Base-by-base conservation (phyloP, 2,113 vertebrate genomes). In the Orientallactaga bullata region DNA sequence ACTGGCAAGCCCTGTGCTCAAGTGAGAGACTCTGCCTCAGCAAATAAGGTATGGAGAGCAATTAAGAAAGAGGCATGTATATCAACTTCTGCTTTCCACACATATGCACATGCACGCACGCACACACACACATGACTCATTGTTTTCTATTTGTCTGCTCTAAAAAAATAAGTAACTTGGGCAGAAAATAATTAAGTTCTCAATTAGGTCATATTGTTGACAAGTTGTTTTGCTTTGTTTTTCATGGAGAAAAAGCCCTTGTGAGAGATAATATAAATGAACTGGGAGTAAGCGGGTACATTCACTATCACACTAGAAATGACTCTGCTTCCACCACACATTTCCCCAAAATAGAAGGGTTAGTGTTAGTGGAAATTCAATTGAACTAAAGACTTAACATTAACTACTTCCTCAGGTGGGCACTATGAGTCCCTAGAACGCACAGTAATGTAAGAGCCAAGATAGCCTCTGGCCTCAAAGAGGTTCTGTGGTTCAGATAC, bases 101-200 rank as follows among this genome's bases (percentile, higher is more conserved):
- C 55, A 55, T 55, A 16, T 55, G 55, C 55, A 55, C 12, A 11
- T 11, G 55, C 55, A 55, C 12, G 55, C 55, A 55, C 55, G 12
- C 55, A 55, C 55, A 55, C 55, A 55, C 55, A 55, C 55, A 55
- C 10, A 55, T 55, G 55, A 47, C 5, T 47, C 55, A 55, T 11
- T 55, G 11, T 16, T 84, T 89, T 80, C 69, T 35, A 74, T 61
- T 73, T 79, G 1, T 88, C 86, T 93, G 28, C 20, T 76, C 32
- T 37, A 18, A 93, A 91, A 58, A 69, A 85, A 87, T 87, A 88
- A 95, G 65, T 68, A 86, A 55, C 18, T 93, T 65, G 90, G 21
- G 30, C 55, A 90, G 8, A 73, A 89, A 93, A 87, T 85, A 90
- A 79, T 93, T 86, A 85, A 81, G 39, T 73, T 91, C 28, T 88